Conservation (phyloP, 1,140 invertebrate species). For the Zophobas morio region DNA sequence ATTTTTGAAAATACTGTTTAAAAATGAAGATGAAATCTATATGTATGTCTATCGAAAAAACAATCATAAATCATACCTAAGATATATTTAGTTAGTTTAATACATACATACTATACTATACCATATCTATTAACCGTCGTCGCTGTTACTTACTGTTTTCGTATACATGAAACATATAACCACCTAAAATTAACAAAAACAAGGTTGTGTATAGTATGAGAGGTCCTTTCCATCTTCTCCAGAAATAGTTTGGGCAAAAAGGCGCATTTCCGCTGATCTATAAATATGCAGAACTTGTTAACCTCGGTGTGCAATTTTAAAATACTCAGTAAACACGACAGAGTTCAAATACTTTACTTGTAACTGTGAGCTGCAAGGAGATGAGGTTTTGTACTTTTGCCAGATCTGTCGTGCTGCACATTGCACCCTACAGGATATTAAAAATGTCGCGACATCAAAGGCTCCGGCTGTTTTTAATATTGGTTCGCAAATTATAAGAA, state of each 20-base stretch:
- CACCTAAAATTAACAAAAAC: too few species aligned
- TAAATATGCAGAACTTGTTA: conserved; percentile 44
- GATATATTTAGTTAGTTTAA: too few species aligned
- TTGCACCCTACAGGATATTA: conserved; percentile 53
- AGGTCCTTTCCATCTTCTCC: conserved; percentile 17
- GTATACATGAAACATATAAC: not conserved
- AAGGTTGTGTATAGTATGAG: too few species aligned
- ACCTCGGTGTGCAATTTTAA: conserved; percentile 44
- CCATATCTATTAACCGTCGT: too few species aligned
- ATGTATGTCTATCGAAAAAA: too few species aligned
- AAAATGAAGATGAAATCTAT: too few species aligned
- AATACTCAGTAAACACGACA: conserved; percentile 42
- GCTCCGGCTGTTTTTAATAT: conserved; percentile 52
- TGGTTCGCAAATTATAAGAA: conserved; percentile 52
- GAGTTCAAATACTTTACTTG: conserved; percentile 43
- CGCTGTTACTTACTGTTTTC: too few species aligned
- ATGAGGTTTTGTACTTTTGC: conserved; percentile 51
- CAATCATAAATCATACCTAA: too few species aligned
- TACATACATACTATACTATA: too few species aligned
- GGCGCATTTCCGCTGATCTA: conserved; percentile 43
- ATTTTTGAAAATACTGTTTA: too few species aligned
- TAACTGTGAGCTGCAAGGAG: conserved; percentile 15
- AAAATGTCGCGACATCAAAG: conserved; percentile 53
- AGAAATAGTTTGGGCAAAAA: conserved; percentile 19
- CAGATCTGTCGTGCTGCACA: conserved; percentile 47